Conservation (phyloP, 2,888 invertebrate genomes). For the Phragmatobia fuliginosa region DNA sequence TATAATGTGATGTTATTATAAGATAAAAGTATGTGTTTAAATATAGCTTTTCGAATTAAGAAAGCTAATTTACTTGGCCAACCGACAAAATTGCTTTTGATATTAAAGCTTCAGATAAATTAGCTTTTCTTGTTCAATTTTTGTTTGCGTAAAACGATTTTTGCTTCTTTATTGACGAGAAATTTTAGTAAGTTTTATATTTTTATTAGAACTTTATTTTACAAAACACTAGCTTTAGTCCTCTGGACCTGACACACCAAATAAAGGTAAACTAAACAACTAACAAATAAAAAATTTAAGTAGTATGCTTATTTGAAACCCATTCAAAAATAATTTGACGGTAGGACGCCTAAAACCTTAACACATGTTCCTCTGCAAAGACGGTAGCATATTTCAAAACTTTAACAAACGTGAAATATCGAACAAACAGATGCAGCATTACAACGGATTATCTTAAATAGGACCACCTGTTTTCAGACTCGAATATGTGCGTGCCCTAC, state of each 20-base stretch:
- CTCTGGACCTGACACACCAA: neutral
- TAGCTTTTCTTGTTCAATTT: neutral
- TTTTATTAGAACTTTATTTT: neutral
- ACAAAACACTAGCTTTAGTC: neutral
- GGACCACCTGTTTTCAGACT: conserved; percentile 79
- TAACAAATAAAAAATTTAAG: too few species aligned
- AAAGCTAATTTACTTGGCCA: conserved; percentile 10
- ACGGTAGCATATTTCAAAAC: conserved; percentile 70
- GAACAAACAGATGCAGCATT: conserved; percentile 74
- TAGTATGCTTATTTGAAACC: neutral
- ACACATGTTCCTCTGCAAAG: conserved; percentile 65
- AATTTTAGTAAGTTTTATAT: neutral
- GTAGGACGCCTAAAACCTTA: conserved; percentile 67
- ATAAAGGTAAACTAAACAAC: neutral
- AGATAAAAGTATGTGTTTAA: conserved; percentile 32
- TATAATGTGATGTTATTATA: conserved; percentile 35
- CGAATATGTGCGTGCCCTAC: conserved; percentile 64
- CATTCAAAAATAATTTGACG: conserved; percentile 61
- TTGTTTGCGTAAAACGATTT: neutral
- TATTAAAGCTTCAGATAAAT: neutral
- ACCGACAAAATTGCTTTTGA: neutral
- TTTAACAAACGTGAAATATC: conserved; percentile 59
- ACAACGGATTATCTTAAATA: conserved; percentile 79
- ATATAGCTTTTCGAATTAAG: conserved; percentile 8
- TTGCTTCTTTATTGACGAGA: neutral